These are phyloP conservation scores for Varanus salvator DNA, from an alignment of 2,113 vertebrate genomes.

Conservation along the genomic window DNA sequence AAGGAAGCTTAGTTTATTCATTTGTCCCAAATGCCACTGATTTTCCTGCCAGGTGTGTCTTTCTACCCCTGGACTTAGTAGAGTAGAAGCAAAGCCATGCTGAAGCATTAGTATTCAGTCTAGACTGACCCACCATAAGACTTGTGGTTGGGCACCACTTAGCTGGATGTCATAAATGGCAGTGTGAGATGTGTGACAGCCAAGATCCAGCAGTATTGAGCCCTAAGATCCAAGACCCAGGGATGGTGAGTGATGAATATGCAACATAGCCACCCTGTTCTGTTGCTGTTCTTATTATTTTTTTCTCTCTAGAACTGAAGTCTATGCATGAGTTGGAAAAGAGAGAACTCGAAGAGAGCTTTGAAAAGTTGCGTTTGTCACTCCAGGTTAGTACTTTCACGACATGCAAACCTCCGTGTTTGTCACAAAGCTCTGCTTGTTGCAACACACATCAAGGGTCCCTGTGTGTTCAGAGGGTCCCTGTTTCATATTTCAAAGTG, in stretches of 20 bases:
- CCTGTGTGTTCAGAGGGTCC: too few species aligned
- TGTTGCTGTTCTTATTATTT: background rate
- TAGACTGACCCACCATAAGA: too few species aligned
- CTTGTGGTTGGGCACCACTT: too few species aligned
- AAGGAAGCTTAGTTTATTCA: too few species aligned
- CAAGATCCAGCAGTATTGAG: background rate
- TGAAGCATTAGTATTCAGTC: too few species aligned
- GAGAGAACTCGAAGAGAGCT: constrained; percentile 89
- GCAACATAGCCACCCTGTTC: background rate
- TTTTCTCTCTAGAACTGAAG: constrained; percentile 81
- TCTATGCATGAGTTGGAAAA: constrained; percentile 90
- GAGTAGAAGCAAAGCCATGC: too few species aligned
- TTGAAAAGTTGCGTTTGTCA: constrained; percentile 91
- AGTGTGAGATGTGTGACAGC: background rate
- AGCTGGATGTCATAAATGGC: too few species aligned
- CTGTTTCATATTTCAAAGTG: too few species aligned
- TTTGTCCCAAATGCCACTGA: too few species aligned
- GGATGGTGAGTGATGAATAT: background rate
- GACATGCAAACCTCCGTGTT: background rate
- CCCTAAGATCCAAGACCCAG: background rate
- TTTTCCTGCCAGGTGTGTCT: too few species aligned
- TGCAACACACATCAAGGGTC: too few species aligned
- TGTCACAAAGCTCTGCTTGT: background rate
- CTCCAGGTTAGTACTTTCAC: constrained; percentile 84
- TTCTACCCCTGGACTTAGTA: too few species aligned